A percentile compares a stretch with the other conserved stretches of the same genome.
phyloP scores from a whole-genome alignment of 2,113 vertebrate genomes.

The Hystrix cristata region DNA sequence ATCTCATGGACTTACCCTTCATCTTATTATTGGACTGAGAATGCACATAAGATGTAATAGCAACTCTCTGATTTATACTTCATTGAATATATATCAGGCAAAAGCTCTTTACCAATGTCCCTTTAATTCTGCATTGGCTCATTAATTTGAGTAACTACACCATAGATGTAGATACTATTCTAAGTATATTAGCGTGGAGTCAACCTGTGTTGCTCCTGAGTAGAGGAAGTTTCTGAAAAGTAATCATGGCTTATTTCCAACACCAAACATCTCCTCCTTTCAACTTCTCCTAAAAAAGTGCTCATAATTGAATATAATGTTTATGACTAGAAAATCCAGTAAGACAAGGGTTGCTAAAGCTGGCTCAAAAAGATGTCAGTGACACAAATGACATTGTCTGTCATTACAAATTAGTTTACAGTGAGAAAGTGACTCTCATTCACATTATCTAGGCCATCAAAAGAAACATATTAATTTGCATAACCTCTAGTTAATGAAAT shows the following conservation, averaged over 20 bases:
- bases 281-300: constrained; percentile 21
- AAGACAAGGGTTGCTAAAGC: constrained; percentile 19
- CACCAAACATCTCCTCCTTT: constrained; percentile 16
- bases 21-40: constrained; percentile 21
- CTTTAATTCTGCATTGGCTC: constrained; percentile 52
- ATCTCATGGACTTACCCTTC: constrained; percentile 6
- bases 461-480: constrained; percentile 53
- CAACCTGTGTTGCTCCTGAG: neutral
- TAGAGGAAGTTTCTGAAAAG: constrained; percentile 46
- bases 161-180: neutral
- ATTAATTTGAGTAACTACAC: constrained; percentile 14
- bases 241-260: neutral
- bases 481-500: constrained; percentile 50
- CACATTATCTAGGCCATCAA: constrained; percentile 55
- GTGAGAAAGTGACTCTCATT: constrained; percentile 57
- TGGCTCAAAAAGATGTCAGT: constrained; percentile 46
- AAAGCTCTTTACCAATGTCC: constrained; percentile 3
- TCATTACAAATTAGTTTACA: constrained; percentile 27
- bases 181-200: neutral
- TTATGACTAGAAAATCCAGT: constrained; percentile 60
- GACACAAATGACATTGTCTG: constrained; percentile 40
- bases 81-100: constrained; percentile 23
- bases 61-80: constrained; percentile 47
- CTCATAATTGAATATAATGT: neutral
- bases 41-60: neutral